A percentile compares a stretch with the other conserved stretches of the same genome.
phyloP scores from a whole-genome alignment of 2,797 vertebrate genomes.

The Morelia viridis region DNA sequence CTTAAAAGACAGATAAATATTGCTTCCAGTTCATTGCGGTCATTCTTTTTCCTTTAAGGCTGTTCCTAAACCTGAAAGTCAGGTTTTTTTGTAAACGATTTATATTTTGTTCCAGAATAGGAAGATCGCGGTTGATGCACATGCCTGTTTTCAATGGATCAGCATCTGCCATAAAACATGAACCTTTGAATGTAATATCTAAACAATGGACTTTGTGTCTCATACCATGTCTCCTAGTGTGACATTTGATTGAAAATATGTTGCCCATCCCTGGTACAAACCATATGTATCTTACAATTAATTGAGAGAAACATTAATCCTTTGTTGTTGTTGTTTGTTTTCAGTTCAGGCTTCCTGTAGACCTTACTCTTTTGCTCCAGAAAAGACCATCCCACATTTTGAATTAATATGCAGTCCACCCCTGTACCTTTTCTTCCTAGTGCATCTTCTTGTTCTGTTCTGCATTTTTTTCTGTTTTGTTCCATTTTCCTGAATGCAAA shows the following conservation, averaged over 20 bases:
- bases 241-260: neutral
- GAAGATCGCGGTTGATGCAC: neutral
- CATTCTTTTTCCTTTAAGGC: neutral
- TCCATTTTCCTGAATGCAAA: constrained; percentile 36
- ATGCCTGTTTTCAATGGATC: neutral
- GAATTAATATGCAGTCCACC: constrained; percentile 69
- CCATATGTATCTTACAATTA: constrained; percentile 53
- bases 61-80: neutral
- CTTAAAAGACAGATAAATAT: neutral
- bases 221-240: neutral
- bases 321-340: constrained; percentile 86
- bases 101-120: neutral
- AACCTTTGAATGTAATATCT: neutral
- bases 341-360: constrained; percentile 97
- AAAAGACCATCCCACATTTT: constrained; percentile 76
- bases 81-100: neutral
- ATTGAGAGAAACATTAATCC: constrained; percentile 84
- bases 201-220: neutral
- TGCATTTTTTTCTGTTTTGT: neutral
- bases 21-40: neutral
- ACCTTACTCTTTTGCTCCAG: constrained; percentile 84
- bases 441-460: constrained; percentile 40
- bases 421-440: constrained; percentile 50
- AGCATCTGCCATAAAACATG: too few relatives aligned
- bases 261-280: constrained; percentile 21